Base-by-base conservation (phyloP, 2,113 vertebrate species). In the Paratilapia polleni region DNA sequence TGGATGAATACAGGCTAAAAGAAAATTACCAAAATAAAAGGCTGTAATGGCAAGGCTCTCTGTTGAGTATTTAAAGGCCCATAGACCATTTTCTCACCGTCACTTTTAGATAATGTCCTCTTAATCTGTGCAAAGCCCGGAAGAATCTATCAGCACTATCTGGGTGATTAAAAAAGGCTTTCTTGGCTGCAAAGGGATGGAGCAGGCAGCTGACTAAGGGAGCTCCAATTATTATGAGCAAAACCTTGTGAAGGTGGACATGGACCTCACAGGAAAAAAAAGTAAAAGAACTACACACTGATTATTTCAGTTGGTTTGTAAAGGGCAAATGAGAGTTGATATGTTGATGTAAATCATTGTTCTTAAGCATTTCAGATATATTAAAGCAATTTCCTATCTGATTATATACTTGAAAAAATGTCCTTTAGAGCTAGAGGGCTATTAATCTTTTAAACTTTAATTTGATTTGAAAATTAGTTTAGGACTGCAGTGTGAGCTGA, bases 101-200 rank as follows among this genome's bases (percentile, higher is more conserved):
- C 75, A 77, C 88, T 88, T 88, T 74, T 24, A 68, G 77, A 66
- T 92, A 92, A 93, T 89, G 74, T 88, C 80, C 56, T 89, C 83
- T 88, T 92, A 86, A 93, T 93, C 81, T 88, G 81, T 49, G 75
- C 81, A 88, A 88, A 93, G 88, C 81, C 87, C 17, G 12, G 84
- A 91, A 89, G 89, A 92, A 86, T 86, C 82, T 90, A 85, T 61
- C 60, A 41, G 85, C 64, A 80, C 70, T 81, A 82, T 86, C 82
- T 34, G 75, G 63, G 83, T 88, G 88, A 92, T 92, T 91, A 91
- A 90, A 84, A 81, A 77, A 38, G 28, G 80, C 80, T 85, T 86
- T 52, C 59, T 70, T 24, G 9, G 74, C 75, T 84, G 84, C 73
- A 79, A 59, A 13, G 34, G 63, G 66, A 73, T 31, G 77, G 70